Base-by-base conservation (phyloP, 1,140 invertebrate genomes). In the Acromyrmex charruanus region DNA sequence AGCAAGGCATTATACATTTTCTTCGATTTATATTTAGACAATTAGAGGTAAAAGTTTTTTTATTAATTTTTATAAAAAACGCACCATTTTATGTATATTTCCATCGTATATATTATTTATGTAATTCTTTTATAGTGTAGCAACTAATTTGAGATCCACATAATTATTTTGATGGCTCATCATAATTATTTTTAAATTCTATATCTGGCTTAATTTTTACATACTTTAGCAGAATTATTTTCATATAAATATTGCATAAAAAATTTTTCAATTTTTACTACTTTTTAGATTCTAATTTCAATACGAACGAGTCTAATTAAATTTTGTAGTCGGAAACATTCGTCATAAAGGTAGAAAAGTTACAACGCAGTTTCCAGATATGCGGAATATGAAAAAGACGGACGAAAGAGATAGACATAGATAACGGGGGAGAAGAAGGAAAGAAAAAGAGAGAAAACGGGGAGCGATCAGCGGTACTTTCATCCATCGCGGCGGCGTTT, bases 401-500 rank as follows among this genome's bases (percentile, higher is more conserved):
- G 58, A 25, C 14, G 44, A 77, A 21, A 39, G n/a, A 66, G 61
- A 65, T 0, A 65, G 59, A 65, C 39, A 16, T 16, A 18, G 7
- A 31, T 39, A 39, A 6, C 5, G 16, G 14, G 16, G 12, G 14
- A 6, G n/a, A 3, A 18, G 61, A n/a, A 61, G 35, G 16, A 69
- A 85, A 66, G 71, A 59, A 85, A 74, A 84, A 21, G 28, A 68
- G 72, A 55, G 16, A 18, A 74, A 18, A 21, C n/a, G 55, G 10
- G 35, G 53, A 44, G 6, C 44, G 21, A 14, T 28, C 44, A 14
- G 59, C n/a, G 49, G 68, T 66, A 63, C 53, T 77, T 66, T 39
- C 55, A 49, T 77, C 58, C 58, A 49, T 80, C 35, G 72, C 81
- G 61, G 58, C 53, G 58, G 79, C 80, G 80, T 92, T 90, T 88